Base-by-base conservation (phyloP, 1,140 invertebrate genomes). In the Hyposmocoma kahamanoa region DNA sequence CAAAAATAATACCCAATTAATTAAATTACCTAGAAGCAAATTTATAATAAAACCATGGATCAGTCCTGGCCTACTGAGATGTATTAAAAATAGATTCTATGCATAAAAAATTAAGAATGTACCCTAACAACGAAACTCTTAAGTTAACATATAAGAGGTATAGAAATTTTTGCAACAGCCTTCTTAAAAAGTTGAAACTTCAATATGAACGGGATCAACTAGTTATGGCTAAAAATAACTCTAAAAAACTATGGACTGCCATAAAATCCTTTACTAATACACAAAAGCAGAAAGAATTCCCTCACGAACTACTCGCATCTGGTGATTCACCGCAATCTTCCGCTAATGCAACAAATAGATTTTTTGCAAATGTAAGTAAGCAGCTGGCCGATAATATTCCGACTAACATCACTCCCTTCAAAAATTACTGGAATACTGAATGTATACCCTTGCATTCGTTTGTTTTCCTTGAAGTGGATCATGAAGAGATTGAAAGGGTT, bases 71-170 rank as follows among this genome's bases (percentile, higher is more conserved):
- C 8, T 62, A 9, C 9, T 62, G 1, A 42, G 47, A 26, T 59
- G 52, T 19, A 30, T 62, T 3, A 52, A 20, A 48, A 50, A 59
- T 15, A 22, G 59, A 53, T n/a, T 53, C 41, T 6, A 22, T 62
- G 2, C 49, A 56, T 45, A 15, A 38, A 48, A 62, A 62, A 42
- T 8, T 50, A n/a, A 62, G 48, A 41, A 56, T 44, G 20, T 2
- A 28, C n/a, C 49, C 49, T 19, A 24, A 50, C 2, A 55, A 58
- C 34, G 39, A 47, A 10, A 19, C 39, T 32, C 9, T 56, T 3
- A 18, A 30, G 43, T 24, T 36, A 3, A 53, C 36, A 2, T 54
- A 53, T 10, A 59, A 53, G 43, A 32, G 46, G 11, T 56, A 63
- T 17, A 42, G 52, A 8, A 56, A 55, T 30, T 62, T 28, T 20